Evolutionary conservation across 2,113 vertebrate genomes (phyloP).

Genomic region (Larimichthys polyactis): DNA sequence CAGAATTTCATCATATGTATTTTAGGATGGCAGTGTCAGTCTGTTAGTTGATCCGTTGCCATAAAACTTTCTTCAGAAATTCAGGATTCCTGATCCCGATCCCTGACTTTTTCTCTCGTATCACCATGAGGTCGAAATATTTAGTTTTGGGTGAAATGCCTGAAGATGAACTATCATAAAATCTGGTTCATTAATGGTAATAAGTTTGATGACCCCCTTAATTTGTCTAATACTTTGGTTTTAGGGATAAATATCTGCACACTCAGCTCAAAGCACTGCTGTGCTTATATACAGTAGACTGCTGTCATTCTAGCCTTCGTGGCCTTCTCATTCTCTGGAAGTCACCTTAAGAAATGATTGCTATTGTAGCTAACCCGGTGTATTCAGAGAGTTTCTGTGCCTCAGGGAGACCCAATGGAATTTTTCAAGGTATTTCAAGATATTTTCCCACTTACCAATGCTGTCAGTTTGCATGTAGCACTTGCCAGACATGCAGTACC

Average conservation of each 20-base stretch:
- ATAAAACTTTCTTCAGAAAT: neutral
- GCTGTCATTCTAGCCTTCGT: neutral
- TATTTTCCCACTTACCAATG: conserved; percentile 84
- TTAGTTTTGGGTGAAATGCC: neutral
- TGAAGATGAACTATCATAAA: neutral
- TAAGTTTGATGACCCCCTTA: neutral
- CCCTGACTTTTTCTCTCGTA: neutral
- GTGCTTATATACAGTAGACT: too few species aligned
- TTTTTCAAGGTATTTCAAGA: neutral
- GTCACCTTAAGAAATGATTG: neutral
- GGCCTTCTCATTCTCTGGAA: neutral
- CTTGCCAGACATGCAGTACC: conserved; percentile 90
- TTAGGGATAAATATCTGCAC: too few species aligned
- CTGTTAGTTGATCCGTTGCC: neutral
- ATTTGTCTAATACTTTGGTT: too few species aligned
- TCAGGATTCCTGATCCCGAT: neutral
- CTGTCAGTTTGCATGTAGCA: conserved; percentile 92
- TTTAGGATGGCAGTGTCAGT: too few species aligned
- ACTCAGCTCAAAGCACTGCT: neutral
- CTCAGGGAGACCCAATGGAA: neutral
- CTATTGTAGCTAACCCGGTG: neutral
- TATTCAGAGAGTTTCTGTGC: neutral
- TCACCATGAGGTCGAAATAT: neutral
- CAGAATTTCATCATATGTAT: neutral
- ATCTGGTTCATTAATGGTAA: neutral